Evolutionary conservation across 2,113 vertebrate species (phyloP), one percentile per base, ranked within the genome.

Genomic region (Perca schrenkii): DNA sequence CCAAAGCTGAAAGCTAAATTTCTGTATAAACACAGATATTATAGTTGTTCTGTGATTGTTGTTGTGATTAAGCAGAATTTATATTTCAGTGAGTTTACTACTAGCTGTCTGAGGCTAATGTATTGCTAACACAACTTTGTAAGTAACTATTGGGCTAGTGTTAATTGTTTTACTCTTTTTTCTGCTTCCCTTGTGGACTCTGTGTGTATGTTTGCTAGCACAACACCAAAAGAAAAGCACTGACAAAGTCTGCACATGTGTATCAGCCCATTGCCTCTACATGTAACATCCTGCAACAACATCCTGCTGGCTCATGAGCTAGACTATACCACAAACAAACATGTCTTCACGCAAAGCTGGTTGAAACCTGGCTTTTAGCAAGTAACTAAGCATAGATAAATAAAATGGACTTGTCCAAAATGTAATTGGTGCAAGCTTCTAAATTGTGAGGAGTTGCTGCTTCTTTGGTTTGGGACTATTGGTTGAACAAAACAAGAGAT

Each of bases 281-380:
- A 34, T 53, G 85, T 68, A 74, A 25, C 52, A 83, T 66, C 80
- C 36, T 83, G 77, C 65, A 40, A 10, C 40, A 74, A 25, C 52
- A 83, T 66, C 77, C 36, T 83, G 73, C 65, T 43, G 73, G 17
- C 25, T 79, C 25, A 34, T 28, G 66, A 31, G 56, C 49, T 6
- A 31, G 31, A 69, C 13, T 46, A 28, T 21, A 79, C n/a, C 14
- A 57, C 57, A 70, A 73, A 84, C 36, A 85, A 78, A 74, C 61
- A 79, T 4, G 2, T 31, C 16, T 0, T 25, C 19, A 63, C 3
- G 36, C 36, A 65, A 53, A 52, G 62, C 22, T 47, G 2, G 34
- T 40, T 53, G 13, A 64, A 53, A 28, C 10, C 10, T 4, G 12
- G 10, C 21, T 52, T 13, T 19, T 16, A 50, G 25, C 36, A 57